Percentiles rank a stretch among this genome's conserved stretches.
phyloP scores from a whole-genome alignment of 2,113 vertebrate genomes.

The Origma solitaria region DNA sequence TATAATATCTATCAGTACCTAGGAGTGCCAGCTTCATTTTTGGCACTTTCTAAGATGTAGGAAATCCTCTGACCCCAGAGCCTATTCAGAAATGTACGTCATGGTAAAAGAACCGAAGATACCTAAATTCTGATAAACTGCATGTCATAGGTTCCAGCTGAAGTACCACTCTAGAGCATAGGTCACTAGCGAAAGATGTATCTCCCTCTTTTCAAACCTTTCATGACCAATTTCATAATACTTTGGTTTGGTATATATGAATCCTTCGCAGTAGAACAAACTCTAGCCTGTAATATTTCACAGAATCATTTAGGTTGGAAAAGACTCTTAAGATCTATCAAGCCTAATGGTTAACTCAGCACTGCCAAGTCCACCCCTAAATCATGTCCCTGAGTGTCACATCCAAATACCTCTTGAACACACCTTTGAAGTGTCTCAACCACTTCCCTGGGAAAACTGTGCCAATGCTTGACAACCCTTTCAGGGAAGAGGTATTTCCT shows the following conservation, averaged over 20 bases:
- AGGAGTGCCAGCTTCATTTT: background rate
- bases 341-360: background rate
- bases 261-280: background rate
- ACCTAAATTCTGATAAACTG: background rate
- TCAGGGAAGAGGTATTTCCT: background rate
- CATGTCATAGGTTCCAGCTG: background rate
- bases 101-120: background rate
- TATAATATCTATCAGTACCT: background rate
- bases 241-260: background rate
- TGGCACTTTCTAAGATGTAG: background rate
- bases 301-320: background rate
- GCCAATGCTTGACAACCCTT: background rate
- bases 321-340: background rate
- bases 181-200: background rate
- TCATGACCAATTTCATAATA: background rate
- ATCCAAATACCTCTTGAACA: background rate
- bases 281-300: background rate
- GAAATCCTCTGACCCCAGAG: background rate
- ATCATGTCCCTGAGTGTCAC: background rate
- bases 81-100: background rate
- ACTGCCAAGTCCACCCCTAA: background rate
- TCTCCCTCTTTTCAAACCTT: background rate
- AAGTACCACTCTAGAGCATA: background rate
- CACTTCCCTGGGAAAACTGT: background rate
- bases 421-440: background rate